Conservation (phyloP, 2,797 vertebrate genomes). For the Muscicapa striata region DNA sequence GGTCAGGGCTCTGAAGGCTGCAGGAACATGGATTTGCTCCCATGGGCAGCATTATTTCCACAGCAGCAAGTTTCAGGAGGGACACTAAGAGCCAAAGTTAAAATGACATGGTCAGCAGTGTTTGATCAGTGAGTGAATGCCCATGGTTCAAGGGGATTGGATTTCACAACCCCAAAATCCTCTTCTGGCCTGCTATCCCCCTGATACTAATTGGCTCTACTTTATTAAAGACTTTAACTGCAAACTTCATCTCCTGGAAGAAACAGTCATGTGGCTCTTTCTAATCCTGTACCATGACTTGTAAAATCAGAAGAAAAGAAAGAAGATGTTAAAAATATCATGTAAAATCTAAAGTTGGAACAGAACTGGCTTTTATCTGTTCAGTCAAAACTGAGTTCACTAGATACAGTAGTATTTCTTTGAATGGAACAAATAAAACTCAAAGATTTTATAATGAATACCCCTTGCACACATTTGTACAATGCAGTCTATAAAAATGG, state of each 20-base stretch:
- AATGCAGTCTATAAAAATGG: not conserved
- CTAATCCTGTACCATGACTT: not conserved
- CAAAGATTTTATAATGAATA: slow-evolving; percentile 30
- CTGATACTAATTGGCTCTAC: not conserved
- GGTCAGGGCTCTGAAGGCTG: not conserved
- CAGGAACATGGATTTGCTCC: not conserved
- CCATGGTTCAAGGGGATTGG: not conserved
- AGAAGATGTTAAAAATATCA: slow-evolving; percentile 24
- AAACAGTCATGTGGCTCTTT: not conserved
- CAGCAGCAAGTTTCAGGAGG: not conserved
- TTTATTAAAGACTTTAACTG: not conserved
- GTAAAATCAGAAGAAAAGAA: not conserved
- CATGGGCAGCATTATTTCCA: not conserved
- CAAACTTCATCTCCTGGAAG: not conserved
- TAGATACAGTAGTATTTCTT: not conserved
- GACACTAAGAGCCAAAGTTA: not conserved
- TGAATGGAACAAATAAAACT: slow-evolving; percentile 23
- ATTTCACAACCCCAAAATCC: not conserved
- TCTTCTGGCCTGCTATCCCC: not conserved
- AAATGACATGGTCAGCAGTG: not conserved
- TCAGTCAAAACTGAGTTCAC: not conserved
- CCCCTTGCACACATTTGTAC: not conserved
- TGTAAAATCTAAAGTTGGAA: slow-evolving; percentile 24
- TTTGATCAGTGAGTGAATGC: not conserved
- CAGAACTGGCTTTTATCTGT: not conserved